These are phyloP conservation scores for Rhagoletis pomonella DNA, from an alignment of 1,140 invertebrate species.

Conservation along the genomic window DNA sequence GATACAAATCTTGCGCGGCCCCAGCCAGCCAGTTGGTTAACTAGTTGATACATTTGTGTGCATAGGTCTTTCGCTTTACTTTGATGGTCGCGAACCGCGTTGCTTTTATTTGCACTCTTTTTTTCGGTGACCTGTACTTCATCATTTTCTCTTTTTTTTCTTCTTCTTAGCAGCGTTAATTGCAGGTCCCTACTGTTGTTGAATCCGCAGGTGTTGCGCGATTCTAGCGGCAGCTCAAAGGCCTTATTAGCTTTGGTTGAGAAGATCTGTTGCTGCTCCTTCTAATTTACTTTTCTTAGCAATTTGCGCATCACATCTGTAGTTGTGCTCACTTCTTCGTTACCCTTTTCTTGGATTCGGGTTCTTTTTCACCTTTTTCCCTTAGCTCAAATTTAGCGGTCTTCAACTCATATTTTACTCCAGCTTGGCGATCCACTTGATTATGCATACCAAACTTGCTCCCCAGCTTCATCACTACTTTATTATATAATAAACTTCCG, in stretches of 20 bases:
- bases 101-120: background rate
- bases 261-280: background rate
- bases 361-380: no score
- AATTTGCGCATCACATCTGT: background rate
- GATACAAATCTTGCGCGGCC: background rate
- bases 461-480: constrained; percentile 7
- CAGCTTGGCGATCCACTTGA: background rate
- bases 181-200: background rate
- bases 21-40: background rate
- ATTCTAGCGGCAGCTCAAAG: background rate
- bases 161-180: background rate
- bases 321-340: background rate
- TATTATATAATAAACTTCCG: constrained; percentile 46
- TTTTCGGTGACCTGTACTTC: background rate
- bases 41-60: background rate
- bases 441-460: background rate
- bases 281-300: background rate
- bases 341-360: no score
- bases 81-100: background rate
- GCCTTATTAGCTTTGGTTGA: background rate
- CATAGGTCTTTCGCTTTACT: background rate
- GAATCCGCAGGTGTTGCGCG: background rate
- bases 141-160: background rate
- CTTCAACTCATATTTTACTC: background rate
- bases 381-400: background rate